phyloP scores from a whole-genome alignment of 37 sponge, comb jelly and placozoan genomes.

The Halichondria panicea region DNA sequence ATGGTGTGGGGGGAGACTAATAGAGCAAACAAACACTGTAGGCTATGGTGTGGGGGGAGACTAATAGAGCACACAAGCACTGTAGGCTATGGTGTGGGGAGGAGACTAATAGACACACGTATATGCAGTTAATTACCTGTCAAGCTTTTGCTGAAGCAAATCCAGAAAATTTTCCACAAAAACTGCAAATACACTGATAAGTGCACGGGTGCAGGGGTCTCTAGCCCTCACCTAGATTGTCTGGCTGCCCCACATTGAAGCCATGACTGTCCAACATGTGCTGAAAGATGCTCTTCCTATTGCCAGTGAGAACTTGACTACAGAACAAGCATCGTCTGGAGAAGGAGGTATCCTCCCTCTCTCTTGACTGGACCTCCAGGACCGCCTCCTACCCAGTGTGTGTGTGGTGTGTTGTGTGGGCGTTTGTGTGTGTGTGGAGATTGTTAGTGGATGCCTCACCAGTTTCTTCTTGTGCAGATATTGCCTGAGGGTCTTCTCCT shows the following conservation, averaged over 20 bases:
- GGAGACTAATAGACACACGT: too few species aligned
- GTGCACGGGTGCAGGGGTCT: neutral
- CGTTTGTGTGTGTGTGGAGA: neutral
- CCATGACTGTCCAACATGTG: slow-evolving; percentile 80
- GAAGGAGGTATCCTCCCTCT: slow-evolving; percentile 51
- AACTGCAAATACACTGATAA: slow-evolving; percentile 35
- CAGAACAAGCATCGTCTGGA: slow-evolving; percentile 73
- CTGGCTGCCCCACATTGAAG: slow-evolving; percentile 82
- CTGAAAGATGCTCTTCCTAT: slow-evolving; percentile 44
- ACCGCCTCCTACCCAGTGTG: slow-evolving; percentile 34
- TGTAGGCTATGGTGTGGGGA: too few species aligned
- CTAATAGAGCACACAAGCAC: too few species aligned
- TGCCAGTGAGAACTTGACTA: slow-evolving; percentile 43
- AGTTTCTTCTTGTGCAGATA: slow-evolving; percentile 42
- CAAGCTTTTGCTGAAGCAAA: slow-evolving; percentile 51
- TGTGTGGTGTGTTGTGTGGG: neutral
- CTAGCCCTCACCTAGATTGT: slow-evolving; percentile 66
- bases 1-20: too few species aligned
- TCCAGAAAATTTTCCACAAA: slow-evolving; percentile 74
- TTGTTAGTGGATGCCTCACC: slow-evolving; percentile 2
- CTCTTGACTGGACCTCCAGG: slow-evolving; percentile 61
- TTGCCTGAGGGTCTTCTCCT: slow-evolving; percentile 59
- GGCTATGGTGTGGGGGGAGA: too few species aligned
- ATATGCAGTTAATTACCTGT: slow-evolving; percentile 49
- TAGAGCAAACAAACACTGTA: too few species aligned